Base-by-base conservation (phyloP, 2,113 vertebrate genomes). In the Platysteira castanea region DNA sequence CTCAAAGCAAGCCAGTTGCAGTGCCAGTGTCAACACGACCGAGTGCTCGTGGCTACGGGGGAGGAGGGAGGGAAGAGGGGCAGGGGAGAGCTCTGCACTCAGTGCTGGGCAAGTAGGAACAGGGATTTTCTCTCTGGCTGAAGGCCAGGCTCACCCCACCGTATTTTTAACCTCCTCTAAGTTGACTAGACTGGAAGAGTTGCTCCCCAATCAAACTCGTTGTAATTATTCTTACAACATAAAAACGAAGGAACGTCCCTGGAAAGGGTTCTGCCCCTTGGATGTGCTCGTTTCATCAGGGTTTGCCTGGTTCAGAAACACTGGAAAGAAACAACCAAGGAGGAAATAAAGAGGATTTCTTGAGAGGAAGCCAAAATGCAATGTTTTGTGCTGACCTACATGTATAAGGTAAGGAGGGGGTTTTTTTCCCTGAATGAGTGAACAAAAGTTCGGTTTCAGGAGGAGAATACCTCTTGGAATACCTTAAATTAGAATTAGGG, bases 11-110 rank as follows among this genome's bases (percentile, higher is more conserved):
- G 90, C 42, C 77, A 76, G 92, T 87, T 96, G 60, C 53, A 85
- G 81, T 92, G 97, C 97, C 80, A 96, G 97, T 94, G 97, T 96
- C 95, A 97, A 97, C 97, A 97, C 1, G 96, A 97, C 83, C 71
- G 84, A 95, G 67, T 2, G 89, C 93, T 92, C 24, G 41, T 78
- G 95, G 87, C 90, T 92, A 52, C 0, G 52, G 44, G 85, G 84
- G 46, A n/a, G 44, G 50, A 74, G 91, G 56, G 33, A 69, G 78
- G 35, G 22, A 31, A 39, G 35, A 30, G 60, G 33, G 24, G 19
- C 47, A 69, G 6, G 2, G 41, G 70, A 10, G 52, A 57, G 6
- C 78, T 77, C 75, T 64, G 80, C 15, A 60, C 68, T 59, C 31
- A 49, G 15, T 31, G 57, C 44, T 12, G 63, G 84, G 88, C 95